Evolutionary conservation across 2,113 vertebrate species (phyloP).

Genomic region (Colossoma macropomum): DNA sequence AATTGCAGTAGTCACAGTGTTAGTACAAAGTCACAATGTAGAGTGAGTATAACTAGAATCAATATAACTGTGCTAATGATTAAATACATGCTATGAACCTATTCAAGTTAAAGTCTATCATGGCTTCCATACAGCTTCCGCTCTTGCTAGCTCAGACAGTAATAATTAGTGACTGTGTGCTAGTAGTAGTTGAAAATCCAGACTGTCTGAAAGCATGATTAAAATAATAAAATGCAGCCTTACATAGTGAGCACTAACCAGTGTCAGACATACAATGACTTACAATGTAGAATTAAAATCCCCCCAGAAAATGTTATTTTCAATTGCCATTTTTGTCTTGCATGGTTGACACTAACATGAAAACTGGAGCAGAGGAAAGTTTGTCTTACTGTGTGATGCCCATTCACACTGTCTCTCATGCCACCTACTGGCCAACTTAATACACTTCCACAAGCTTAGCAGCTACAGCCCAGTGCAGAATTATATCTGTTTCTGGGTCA

Average conservation of each 20-base stretch:
- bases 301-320: too few species aligned
- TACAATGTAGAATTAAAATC: too few species aligned
- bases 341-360: not conserved
- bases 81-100: too few species aligned
- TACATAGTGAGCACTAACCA: too few species aligned
- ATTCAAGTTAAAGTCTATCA: too few species aligned
- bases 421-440: conserved; percentile 53
- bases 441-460: not conserved
- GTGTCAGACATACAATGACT: too few species aligned
- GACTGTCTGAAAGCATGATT: not conserved
- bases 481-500: not conserved
- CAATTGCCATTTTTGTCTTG: too few species aligned
- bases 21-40: too few species aligned
- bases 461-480: not conserved
- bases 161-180: not conserved
- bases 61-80: too few species aligned
- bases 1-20: not conserved
- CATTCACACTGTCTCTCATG: conserved; percentile 39
- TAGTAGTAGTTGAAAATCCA: too few species aligned
- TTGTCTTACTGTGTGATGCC: not conserved
- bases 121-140: too few species aligned
- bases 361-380: not conserved
- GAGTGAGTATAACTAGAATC: too few species aligned
- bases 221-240: not conserved
- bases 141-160: not conserved